phyloP scores from a whole-genome alignment of 2,113 vertebrate genomes.

The Trichechus manatus region DNA sequence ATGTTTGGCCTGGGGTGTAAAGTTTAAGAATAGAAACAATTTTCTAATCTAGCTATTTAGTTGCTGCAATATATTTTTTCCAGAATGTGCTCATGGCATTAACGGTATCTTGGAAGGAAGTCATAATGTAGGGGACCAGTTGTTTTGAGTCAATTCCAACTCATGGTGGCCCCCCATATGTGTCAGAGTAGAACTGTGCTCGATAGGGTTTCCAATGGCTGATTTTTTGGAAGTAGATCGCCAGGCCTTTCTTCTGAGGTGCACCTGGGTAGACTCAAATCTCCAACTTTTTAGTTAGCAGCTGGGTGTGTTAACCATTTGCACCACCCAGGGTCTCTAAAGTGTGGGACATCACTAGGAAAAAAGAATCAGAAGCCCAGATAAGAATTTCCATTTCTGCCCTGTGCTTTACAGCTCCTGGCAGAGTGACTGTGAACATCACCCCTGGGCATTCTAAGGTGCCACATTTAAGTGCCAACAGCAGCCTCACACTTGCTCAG shows the following conservation, averaged over 20 bases:
- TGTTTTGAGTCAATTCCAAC: neutral
- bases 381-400: neutral
- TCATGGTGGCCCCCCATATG: neutral
- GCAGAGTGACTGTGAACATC: neutral
- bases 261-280: neutral
- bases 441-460: neutral
- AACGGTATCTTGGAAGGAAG: neutral
- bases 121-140: neutral
- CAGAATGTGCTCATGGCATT: neutral
- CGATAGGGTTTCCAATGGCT: too few species aligned
- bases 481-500: neutral
- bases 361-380: neutral
- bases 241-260: neutral
- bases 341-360: neutral
- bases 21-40: slow-evolving; percentile 28
- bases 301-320: neutral
- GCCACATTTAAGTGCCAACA: neutral
- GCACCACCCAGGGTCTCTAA: neutral
- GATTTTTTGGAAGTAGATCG: too few species aligned
- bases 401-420: neutral
- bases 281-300: neutral
- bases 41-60: neutral
- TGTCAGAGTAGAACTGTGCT: too few species aligned
- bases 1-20: neutral
- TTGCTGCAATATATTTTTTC: neutral